phyloP scores from a whole-genome alignment of 2,888 invertebrate species.

The Cremastobaeus sp. region DNA sequence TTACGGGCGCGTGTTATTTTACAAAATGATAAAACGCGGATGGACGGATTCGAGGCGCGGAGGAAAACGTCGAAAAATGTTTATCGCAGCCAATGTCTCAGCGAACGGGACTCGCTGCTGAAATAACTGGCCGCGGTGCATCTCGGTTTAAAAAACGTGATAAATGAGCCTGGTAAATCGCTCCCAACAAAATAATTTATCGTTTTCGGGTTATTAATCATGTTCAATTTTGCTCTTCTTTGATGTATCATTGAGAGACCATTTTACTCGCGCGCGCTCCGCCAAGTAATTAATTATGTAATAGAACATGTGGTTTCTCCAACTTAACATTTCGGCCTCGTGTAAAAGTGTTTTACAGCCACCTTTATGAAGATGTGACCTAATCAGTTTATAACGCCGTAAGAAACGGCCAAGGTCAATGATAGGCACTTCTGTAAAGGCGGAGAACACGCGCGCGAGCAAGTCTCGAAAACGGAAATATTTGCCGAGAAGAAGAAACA shows the following conservation, averaged over 20 bases:
- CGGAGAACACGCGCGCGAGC: no score
- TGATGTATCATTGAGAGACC: background rate
- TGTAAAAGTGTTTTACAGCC: slow-evolving; percentile 17
- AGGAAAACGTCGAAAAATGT: no score
- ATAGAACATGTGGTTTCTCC: slow-evolving; percentile 25
- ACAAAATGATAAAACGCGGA: slow-evolving; percentile 29
- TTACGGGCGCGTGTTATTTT: slow-evolving; percentile 17
- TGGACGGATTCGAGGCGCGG: no score
- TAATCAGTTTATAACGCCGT: slow-evolving; percentile 5
- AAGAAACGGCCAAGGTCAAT: slow-evolving; percentile 12
- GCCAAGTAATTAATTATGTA: slow-evolving; percentile 23
- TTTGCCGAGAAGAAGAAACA: no score
- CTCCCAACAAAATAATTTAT: background rate
- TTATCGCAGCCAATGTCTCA: no score
- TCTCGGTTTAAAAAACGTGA: background rate
- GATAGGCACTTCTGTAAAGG: no score
- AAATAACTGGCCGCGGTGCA: no score
- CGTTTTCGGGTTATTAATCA: slow-evolving; percentile 12
- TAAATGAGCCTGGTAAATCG: background rate
- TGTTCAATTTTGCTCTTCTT: background rate
- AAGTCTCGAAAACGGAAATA: no score
- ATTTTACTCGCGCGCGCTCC: background rate
- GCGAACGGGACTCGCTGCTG: no score
- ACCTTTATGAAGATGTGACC: slow-evolving; percentile 13
- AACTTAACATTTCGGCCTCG: slow-evolving; percentile 24